Percentiles rank a stretch among this genome's conserved stretches.
These are phyloP conservation scores for Lamellibrachia satsuma DNA, from an alignment of 2,888 invertebrate species.

Conservation along the genomic window DNA sequence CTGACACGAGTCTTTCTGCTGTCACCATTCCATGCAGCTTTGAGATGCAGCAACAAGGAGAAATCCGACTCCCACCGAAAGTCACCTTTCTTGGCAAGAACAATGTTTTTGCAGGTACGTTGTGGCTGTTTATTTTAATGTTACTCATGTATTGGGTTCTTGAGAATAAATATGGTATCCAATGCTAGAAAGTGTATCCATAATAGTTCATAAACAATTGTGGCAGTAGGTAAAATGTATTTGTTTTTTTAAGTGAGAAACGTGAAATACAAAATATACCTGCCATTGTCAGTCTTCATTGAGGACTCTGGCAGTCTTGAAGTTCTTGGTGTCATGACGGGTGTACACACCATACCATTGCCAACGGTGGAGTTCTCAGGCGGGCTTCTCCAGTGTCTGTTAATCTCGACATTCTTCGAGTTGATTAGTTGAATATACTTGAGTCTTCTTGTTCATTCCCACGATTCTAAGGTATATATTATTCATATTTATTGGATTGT, in stretches of 20 bases:
- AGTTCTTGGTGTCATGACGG: neutral
- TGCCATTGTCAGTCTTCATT: conserved; percentile 42
- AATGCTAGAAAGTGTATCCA: neutral
- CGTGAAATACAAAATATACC: neutral
- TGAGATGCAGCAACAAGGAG: conserved; percentile 44
- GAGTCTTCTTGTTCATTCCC: too few species aligned
- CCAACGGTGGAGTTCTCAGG: neutral
- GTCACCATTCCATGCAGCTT: conserved; percentile 49
- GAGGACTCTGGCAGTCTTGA: conserved; percentile 43
- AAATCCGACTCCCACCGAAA: conserved; percentile 46
- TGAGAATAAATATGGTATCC: neutral
- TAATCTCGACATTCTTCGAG: neutral
- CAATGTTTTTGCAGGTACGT: conserved; percentile 32
- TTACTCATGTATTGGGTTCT: neutral
- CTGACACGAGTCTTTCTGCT: conserved; percentile 43
- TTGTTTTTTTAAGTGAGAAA: too few species aligned
- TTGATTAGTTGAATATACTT: neutral
- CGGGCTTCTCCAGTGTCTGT: neutral
- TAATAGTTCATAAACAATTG: too few species aligned
- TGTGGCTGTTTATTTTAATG: neutral
- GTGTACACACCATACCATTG: neutral
- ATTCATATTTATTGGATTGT: too few species aligned
- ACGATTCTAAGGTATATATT: too few species aligned
- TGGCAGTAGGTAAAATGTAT: too few species aligned
- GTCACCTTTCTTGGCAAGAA: conserved; percentile 46